Base-by-base conservation (phyloP, 37 sponge, comb jelly and placozoan genomes). In the Tethya wilhelma region DNA sequence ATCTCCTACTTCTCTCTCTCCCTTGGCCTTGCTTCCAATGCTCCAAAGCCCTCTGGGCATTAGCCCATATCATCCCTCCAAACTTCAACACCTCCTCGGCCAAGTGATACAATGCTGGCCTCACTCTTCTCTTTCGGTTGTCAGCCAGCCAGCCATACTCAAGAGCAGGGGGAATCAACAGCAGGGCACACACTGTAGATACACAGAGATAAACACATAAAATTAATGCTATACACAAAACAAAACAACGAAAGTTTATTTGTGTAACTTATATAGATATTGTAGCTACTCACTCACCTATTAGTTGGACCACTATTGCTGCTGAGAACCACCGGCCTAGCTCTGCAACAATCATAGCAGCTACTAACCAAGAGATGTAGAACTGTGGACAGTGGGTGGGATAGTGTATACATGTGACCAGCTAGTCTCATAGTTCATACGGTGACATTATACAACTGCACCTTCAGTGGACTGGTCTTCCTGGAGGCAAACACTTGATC, bases 311-410 rank as follows among this genome's bases (percentile, higher is more conserved):
- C 20, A 70, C 49, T 1, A 76, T 58, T 22, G 67, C 71, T 34
- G 71, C 44, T 3, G 77, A 77, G 22, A 85, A 40, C 86, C 70
- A 67, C 44, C 57, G 34, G 38, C 79, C 79, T 9, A 75, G 40
- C 20, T 57, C 39, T 12, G 37, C 14, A 32, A 77, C 56, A 0
- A 70, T 5, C 43, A 69, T 25, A 23, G 71, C 70, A 12, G 71
- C 44, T 0, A 41, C 45, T 44, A 80, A 37, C 22, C 81, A 39
- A 69, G 38, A 36, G 33, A 53, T 29, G 36, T 80, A 80, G 71
- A 80, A 80, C 81, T 80, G n/a, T n/a, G n/a, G n/a, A n/a, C n/a
- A n/a, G n/a, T n/a, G n/a, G n/a, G n/a, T n/a, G n/a, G n/a, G n/a
- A n/a, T n/a, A n/a, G n/a, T n/a, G n/a, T n/a, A n/a, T n/a, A n/a